Percentiles rank a stretch among this genome's conserved stretches.
These are phyloP conservation scores for Trichechus manatus DNA, from an alignment of 2,113 vertebrate genomes.

Conservation along the genomic window DNA sequence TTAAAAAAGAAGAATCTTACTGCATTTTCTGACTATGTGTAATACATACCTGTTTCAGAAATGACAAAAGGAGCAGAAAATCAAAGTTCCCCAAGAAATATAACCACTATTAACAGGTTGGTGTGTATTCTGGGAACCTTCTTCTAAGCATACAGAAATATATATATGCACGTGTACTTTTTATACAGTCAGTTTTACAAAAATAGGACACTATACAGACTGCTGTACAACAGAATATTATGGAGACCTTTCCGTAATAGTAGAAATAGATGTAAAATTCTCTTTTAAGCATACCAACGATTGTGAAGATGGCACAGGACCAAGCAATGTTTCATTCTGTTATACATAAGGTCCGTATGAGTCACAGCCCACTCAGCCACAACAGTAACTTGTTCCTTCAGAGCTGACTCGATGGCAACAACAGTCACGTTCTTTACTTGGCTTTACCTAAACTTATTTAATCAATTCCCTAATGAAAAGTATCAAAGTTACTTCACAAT, in stretches of 20 bases:
- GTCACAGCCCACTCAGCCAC: background rate
- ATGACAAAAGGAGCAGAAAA: background rate
- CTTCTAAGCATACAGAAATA: background rate
- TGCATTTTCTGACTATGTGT: background rate
- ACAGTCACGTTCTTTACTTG: background rate
- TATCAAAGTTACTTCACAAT: conserved; percentile 31
- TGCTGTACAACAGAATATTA: background rate
- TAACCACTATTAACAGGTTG: background rate
- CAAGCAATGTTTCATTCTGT: background rate
- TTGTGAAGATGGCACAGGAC: background rate
- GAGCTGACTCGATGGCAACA: background rate
- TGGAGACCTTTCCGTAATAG: background rate
- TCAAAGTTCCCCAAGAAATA: background rate
- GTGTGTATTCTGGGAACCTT: background rate
- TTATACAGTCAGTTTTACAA: background rate
- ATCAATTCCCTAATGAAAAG: background rate
- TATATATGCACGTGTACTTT: background rate
- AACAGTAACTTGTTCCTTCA: too few relatives aligned
- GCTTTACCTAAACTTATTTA: background rate
- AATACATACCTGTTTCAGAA: background rate
- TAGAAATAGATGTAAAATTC: background rate
- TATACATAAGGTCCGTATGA: background rate
- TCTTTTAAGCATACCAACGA: background rate
- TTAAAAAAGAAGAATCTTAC: background rate
- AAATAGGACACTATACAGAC: background rate